Base-by-base conservation (phyloP, 2,797 vertebrate genomes). In the Malacoctenus gilli region DNA sequence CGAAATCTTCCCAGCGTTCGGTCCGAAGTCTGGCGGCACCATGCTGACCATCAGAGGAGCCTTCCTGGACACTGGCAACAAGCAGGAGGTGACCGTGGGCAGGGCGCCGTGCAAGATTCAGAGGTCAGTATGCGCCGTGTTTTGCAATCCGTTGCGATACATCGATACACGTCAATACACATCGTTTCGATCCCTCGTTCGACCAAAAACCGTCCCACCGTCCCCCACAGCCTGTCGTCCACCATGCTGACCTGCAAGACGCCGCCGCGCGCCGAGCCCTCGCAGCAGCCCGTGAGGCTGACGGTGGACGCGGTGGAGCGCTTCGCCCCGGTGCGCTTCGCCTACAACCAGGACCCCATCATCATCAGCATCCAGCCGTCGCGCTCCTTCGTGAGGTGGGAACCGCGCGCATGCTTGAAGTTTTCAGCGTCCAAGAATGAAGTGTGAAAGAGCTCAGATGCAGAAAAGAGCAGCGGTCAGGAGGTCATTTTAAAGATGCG, bases 351-450 rank as follows among this genome's bases (percentile, higher is more conserved):
- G 59, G 93, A 98, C 75, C 96, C 97, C 0, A 69, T 93, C 80
- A 93, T 99, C 87, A 86, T 88, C 79, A 92, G 90, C 82, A 93
- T 99, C 82, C 89, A 95, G 72, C 97, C 97, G 0, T 91, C 92
- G 1, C 95, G 95, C 83, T 97, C 97, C 79, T 99, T 99, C 36
- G 89, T 98, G 77, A 98, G 96, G 97, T 88, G 0, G 47, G 70
- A 13, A n/a, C 10, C 5, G 0, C 0, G 1, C 34, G 28, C 32
- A 63, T 53, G n/a, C n/a, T n/a, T n/a, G n/a, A n/a, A n/a, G n/a
- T n/a, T n/a, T n/a, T n/a, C n/a, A n/a, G n/a, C n/a, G n/a, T n/a
- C n/a, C n/a, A n/a, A n/a, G n/a, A n/a, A n/a, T n/a, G n/a, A n/a
- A n/a, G n/a, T n/a, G n/a, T n/a, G n/a, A n/a, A n/a, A n/a, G n/a